Evolutionary conservation across 2,888 invertebrate species (phyloP), one percentile per base, ranked within the genome.

Genomic region (Empis livida): DNA sequence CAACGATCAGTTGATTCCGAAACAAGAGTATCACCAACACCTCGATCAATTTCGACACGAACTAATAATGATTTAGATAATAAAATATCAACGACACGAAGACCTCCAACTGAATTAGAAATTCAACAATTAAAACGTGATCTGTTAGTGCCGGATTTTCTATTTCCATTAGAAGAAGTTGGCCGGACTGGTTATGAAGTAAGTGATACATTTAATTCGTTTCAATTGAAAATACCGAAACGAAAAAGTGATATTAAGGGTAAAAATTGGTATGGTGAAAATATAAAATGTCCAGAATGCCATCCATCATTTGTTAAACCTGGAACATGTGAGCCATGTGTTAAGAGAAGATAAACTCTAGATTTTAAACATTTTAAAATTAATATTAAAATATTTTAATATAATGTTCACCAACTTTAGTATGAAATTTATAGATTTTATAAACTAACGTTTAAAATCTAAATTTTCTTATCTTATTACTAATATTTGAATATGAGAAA

Each of bases 321-420:
- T 0, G 78, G 78, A n/a, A 74, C 74, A 13, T 81, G 80, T 56
- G 74, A 77, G 56, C 80, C 80, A 3, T 81, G 80, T 55, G 72
- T 80, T 42, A 73, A 78, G 20, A 68, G 73, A 55, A 20, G 41
- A 16, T 41, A 41, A 27, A 14, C 27, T 17, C 20, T 20, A 20
- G 6, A 20, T 20, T 20, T 20, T 20, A 20, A 27, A 27, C 9
- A 6, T 8, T 27, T 27, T 27, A 27, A 27, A 27, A 27, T 2
- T 6, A 27, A 27, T 8, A 27, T 27, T 4, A 27, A 6, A 27
- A 20, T 5, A 20, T 20, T 20, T 20, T 20, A 20, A 20, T 20
- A 20, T 20, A 20, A 20, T 20, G 20, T 5, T 5, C 20, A 5
- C 20, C 20, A 20, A 20, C 6, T 27, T 27, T 27, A 27, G 23